Conservation (phyloP, 2,113 vertebrate genomes). For the Menura novaehollandiae region DNA sequence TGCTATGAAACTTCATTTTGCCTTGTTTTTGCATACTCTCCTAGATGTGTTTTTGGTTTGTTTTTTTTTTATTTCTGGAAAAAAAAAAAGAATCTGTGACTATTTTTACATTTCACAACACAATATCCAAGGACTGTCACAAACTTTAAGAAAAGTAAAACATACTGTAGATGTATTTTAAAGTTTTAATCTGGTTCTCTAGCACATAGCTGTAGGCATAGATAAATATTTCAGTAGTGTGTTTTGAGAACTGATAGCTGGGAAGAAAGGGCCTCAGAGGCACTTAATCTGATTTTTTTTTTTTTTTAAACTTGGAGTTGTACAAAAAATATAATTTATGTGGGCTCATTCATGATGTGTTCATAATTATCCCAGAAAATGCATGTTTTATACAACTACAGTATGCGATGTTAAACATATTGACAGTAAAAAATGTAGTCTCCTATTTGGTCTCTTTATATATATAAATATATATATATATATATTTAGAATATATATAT, state of each 20-base stretch:
- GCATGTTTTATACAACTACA: slow-evolving; percentile 86
- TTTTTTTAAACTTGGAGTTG: slow-evolving; percentile 78
- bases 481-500: slow-evolving; percentile 45
- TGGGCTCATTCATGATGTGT: slow-evolving; percentile 83
- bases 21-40: slow-evolving; percentile 70
- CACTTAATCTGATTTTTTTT: slow-evolving; percentile 60
- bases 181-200: slow-evolving; percentile 74
- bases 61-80: slow-evolving; percentile 70
- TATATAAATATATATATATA: slow-evolving; percentile 42
- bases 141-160: slow-evolving; percentile 72
- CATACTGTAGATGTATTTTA: slow-evolving; percentile 83
- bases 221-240: slow-evolving; percentile 70
- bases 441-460: slow-evolving; percentile 67
- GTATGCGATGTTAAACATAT: slow-evolving; percentile 78
- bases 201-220: slow-evolving; percentile 68
- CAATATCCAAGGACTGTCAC: slow-evolving; percentile 68
- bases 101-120: slow-evolving; percentile 81
- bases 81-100: slow-evolving; percentile 60
- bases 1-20: slow-evolving; percentile 75
- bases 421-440: slow-evolving; percentile 82
- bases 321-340: slow-evolving; percentile 85
- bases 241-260: slow-evolving; percentile 71
- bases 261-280: slow-evolving; percentile 69
- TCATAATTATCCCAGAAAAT: slow-evolving; percentile 84
- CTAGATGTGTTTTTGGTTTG: slow-evolving; percentile 37